These are phyloP conservation scores for Muscidifurax raptorellus DNA, from an alignment of 1,140 invertebrate species.

Conservation along the genomic window DNA sequence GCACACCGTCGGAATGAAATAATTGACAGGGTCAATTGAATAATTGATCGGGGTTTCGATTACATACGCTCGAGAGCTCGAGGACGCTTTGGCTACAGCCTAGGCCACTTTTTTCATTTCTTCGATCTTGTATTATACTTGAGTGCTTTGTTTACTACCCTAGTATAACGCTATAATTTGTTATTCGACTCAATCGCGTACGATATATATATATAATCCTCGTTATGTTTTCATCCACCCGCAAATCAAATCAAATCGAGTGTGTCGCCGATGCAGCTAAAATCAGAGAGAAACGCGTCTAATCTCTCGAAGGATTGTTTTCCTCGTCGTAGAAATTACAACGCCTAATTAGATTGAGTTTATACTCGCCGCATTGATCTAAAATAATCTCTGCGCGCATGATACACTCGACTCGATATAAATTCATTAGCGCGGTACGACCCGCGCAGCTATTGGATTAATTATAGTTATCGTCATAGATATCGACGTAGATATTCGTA, in stretches of 20 bases:
- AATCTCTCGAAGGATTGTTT: not conserved
- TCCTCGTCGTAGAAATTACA: not conserved
- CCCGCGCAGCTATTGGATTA: not conserved
- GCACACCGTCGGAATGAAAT: not conserved
- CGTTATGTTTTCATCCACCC: no score
- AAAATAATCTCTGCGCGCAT: no score
- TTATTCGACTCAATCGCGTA: no score
- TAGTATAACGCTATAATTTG: no score
- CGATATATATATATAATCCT: no score
- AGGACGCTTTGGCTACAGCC: no score
- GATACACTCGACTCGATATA: slow-evolving; percentile 5
- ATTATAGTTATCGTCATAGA: not conserved
- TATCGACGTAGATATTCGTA: not conserved
- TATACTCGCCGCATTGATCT: not conserved
- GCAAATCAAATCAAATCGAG: no score
- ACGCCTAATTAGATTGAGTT: slow-evolving; percentile 17
- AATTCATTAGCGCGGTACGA: slow-evolving; percentile 13
- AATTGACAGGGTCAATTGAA: slow-evolving; percentile 42
- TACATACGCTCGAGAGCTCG: no score
- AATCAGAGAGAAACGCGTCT: not conserved
- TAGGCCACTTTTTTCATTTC: not conserved
- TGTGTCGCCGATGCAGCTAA: no score
- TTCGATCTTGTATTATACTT: not conserved
- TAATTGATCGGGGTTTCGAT: slow-evolving; percentile 29
- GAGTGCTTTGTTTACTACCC: not conserved